Evolutionary conservation across 2,888 invertebrate genomes (phyloP), one percentile per base, ranked within the genome.

Genomic region (Euproctis similis): DNA sequence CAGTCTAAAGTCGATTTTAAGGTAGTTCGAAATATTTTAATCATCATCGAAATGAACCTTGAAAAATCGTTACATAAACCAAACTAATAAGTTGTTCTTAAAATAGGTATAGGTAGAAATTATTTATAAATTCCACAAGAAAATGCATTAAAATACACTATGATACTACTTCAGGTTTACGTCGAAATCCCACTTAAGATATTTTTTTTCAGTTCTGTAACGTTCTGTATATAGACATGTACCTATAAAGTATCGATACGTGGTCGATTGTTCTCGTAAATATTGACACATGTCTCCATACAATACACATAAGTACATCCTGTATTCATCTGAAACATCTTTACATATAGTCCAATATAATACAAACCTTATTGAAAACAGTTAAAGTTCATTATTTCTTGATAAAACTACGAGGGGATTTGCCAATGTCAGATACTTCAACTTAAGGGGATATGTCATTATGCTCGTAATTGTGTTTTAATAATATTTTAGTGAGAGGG

Each of bases 391-490:
- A n/a, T n/a, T n/a, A n/a, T n/a, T n/a, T 8, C 3, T 8, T 11
- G n/a, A 19, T 20, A 23, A 29, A 32, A 31, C 36, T 28, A 31
- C 30, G 28, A 13, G 31, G 37, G 36, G 34, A 44, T 49, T 45
- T 44, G 45, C 34, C 48, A 50, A 14, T 4, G 6, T 14, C 70
- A 68, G 63, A 68, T 60, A 69, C 76, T 78, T 63, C 48, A 70
- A 42, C 71, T 59, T 69, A 64, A 68, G 74, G 70, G 76, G 72
- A 72, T 72, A 66, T 42, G 61, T 65, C 75, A 77, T 77, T 75
- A 73, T 66, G 61, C 52, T 68, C 52, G 74, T 76, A 73, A 77
- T 75, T 76, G 73, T 73, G 54, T 65, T 64, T 59, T 70, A 74
- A 80, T 78, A 61, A 47, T 53, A 54, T 64, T 66, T 53, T 39